Percentiles rank a stretch among this genome's conserved stretches.
phyloP scores from a whole-genome alignment of 1,140 invertebrate species.

The Melitaea cinxia region DNA sequence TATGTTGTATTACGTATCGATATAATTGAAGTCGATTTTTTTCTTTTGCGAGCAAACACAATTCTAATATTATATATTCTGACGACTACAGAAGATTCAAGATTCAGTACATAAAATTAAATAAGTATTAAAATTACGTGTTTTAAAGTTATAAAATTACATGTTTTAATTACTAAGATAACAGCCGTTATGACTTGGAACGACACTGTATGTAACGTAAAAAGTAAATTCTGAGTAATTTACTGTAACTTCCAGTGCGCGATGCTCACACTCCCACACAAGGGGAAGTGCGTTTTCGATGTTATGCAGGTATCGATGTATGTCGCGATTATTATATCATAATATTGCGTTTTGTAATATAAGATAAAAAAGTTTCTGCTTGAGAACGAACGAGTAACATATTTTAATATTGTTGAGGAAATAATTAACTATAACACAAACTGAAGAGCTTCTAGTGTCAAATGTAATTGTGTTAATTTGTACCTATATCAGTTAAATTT shows the following conservation, averaged over 20 bases:
- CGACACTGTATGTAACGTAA: background rate
- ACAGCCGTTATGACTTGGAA: background rate
- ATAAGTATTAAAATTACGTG: background rate
- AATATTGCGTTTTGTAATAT: conserved; percentile 6
- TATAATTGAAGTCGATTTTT: too few relatives aligned
- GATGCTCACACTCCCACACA: conserved; percentile 50
- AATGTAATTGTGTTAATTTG: too few relatives aligned
- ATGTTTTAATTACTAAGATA: background rate
- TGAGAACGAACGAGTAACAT: background rate
- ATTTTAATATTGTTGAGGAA: background rate
- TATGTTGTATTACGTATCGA: too few relatives aligned
- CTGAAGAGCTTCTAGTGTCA: too few relatives aligned
- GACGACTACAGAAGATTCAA: too few relatives aligned
- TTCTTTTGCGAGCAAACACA: too few relatives aligned
- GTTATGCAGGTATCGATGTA: conserved; percentile 33
- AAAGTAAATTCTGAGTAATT: conserved; percentile 39
- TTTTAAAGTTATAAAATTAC: background rate
- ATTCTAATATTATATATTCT: too few relatives aligned
- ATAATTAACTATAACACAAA: background rate
- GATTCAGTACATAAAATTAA: background rate
- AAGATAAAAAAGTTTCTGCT: conserved; percentile 3
- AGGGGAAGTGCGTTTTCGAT: conserved; percentile 47
- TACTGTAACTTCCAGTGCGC: conserved; percentile 39
- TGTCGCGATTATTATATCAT: conserved; percentile 25
- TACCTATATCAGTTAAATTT: too few relatives aligned